Conservation (phyloP, 2,888 invertebrate species). For the Lochmaea crataegi region DNA sequence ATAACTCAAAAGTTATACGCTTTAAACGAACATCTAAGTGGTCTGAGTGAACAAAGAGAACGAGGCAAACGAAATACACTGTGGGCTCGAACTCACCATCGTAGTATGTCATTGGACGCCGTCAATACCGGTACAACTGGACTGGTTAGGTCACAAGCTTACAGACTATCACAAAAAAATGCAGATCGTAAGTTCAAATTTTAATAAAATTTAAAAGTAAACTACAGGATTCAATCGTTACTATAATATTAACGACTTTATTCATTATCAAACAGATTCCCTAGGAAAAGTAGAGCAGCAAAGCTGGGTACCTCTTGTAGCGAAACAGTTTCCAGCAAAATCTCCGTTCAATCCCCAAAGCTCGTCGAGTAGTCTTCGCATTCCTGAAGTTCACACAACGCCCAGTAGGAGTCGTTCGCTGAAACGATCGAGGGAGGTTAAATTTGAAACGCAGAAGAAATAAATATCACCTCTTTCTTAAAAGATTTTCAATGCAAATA, state of each 20-base stretch:
- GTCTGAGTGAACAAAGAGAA: conserved; percentile 64
- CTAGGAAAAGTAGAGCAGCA: conserved; percentile 67
- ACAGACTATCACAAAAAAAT: conserved; percentile 66
- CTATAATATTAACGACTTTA: too few relatives aligned
- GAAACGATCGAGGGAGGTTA: conserved; percentile 53
- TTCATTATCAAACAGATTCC: conserved; percentile 58
- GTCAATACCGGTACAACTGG: conserved; percentile 83
- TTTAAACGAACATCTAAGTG: conserved; percentile 78
- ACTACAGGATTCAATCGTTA: not conserved
- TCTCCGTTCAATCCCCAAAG: conserved; percentile 71
- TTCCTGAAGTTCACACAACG: conserved; percentile 51
- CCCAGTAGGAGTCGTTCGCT: conserved; percentile 49
- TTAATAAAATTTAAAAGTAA: not conserved
- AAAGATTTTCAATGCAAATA: not conserved
- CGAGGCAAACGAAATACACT: conserved; percentile 61
- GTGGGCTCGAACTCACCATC: conserved; percentile 68
- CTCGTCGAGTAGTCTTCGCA: conserved; percentile 50
- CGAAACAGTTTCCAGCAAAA: conserved; percentile 77
- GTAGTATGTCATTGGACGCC: conserved; percentile 82
- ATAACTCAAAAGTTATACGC: conserved; percentile 88
- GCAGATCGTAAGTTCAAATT: conserved; percentile 39
- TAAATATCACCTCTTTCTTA: not conserved
- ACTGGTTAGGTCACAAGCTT: conserved; percentile 75
- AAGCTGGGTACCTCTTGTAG: conserved; percentile 77
- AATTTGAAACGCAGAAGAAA: conserved; percentile 48